A percentile compares a stretch with the other conserved stretches of the same genome.
Conservation (phyloP, 2,888 invertebrate genomes). For the Cantharis flavilabris region DNA sequence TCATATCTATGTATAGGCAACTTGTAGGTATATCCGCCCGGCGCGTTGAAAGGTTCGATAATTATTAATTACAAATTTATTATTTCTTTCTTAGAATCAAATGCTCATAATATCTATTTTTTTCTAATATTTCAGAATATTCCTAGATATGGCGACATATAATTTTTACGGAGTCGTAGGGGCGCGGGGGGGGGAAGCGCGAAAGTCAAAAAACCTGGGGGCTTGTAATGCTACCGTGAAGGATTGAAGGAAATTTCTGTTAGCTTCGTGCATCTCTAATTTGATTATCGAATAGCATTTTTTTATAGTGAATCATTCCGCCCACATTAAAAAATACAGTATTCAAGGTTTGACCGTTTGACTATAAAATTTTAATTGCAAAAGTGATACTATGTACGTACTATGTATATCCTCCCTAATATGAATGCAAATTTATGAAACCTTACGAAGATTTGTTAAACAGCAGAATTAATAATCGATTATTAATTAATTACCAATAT, state of each 20-base stretch:
- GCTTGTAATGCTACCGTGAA: too few relatives aligned
- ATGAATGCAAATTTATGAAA: not conserved
- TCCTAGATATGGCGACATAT: too few relatives aligned
- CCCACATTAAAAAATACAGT: not conserved
- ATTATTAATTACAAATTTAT: too few relatives aligned
- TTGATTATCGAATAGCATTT: not conserved
- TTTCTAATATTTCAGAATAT: too few relatives aligned
- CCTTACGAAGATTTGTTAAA: not conserved
- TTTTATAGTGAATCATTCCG: not conserved
- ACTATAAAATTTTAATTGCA: not conserved
- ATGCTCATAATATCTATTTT: too few relatives aligned
- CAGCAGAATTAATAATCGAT: not conserved
- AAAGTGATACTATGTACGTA: not conserved
- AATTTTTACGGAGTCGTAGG: too few relatives aligned
- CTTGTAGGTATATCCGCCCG: too few relatives aligned
- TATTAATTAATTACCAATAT: not conserved
- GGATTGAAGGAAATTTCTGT: not conserved
- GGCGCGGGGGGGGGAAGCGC: too few relatives aligned
- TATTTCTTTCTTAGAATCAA: too few relatives aligned
- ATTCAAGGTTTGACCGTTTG: not conserved
- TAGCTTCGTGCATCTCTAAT: not conserved
- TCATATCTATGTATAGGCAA: not conserved
- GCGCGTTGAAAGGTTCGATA: too few relatives aligned
- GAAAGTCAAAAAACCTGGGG: too few relatives aligned
- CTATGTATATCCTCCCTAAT: not conserved